A percentile compares a stretch with the other conserved stretches of the same genome.
phyloP scores from a whole-genome alignment of 2,797 vertebrate species.

The Hephaestus fuliginosus region DNA sequence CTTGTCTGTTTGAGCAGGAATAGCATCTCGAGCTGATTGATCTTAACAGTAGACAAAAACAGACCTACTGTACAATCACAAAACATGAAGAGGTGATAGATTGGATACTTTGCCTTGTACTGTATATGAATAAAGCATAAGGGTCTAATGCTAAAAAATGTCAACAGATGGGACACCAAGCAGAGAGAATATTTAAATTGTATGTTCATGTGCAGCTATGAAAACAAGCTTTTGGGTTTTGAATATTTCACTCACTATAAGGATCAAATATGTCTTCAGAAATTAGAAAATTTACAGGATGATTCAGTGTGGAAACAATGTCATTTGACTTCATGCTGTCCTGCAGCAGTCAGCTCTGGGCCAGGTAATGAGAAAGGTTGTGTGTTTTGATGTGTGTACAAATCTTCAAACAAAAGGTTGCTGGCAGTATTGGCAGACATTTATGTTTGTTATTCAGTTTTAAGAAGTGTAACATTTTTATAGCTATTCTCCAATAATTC shows the following conservation, averaged over 20 bases:
- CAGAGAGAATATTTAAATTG: neutral
- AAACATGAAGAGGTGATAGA: neutral
- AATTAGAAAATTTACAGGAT: neutral
- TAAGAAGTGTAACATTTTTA: too few relatives aligned
- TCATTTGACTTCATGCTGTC: neutral
- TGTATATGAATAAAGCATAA: neutral
- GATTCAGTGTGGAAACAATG: neutral
- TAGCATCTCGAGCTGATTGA: slow-evolving; percentile 23
- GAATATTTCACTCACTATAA: neutral
- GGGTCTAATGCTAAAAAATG: neutral
- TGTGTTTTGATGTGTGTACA: neutral
- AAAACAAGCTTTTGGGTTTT: neutral
- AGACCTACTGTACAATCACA: neutral
- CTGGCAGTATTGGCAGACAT: neutral
- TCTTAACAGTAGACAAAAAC: slow-evolving; percentile 9
- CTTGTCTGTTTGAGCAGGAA: slow-evolving; percentile 37
- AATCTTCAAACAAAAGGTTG: neutral
- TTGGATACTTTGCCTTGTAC: neutral
- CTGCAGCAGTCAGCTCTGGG: neutral
- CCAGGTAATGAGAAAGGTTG: neutral
- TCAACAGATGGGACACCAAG: neutral
- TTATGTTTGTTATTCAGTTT: neutral
- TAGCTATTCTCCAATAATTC: neutral
- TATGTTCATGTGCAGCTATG: neutral
- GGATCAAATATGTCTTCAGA: neutral